Base-by-base conservation (phyloP, 2,113 vertebrate species). In the Sclerurus mexicanus region DNA sequence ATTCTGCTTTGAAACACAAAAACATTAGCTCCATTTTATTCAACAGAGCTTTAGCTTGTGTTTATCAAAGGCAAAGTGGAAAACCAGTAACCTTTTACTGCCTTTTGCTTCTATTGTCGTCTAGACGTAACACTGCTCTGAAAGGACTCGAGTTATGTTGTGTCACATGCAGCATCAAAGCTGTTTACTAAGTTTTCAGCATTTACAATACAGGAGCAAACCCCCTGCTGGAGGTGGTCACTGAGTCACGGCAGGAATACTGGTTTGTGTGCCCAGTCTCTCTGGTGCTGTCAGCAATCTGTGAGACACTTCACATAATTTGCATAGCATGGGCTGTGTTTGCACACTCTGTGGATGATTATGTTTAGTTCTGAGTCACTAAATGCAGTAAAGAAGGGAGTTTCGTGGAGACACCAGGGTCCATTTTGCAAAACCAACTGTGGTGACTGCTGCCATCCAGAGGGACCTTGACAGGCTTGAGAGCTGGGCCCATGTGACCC, bases 21-120 rank as follows among this genome's bases (percentile, higher is more conserved):
- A 96, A 84, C n/a, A 81, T 88, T 85, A 92, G n/a, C 85, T 90
- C 72, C 56, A 35, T 94, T 90, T 97, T 95, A 90, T 95, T 95
- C 77, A 89, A 22, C 59, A 86, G 76, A 95, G 82, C 49, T 92
- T 93, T 88, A 86, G 68, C 68, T 84, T 77, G 68, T 81, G 68
- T 95, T 96, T 96, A 59, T 94, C 82, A 81, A 95, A 93, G n/a
- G 14, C 90, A 84, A 37, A 84, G 75, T 52, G 56, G 67, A 33
- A 85, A 89, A 83, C 78, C 80, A 49, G 21, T 72, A 92, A 85
- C 37, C 47, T 91, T 85, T 91, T 59, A 47, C 63, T 93, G 87
- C 7, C 7, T 91, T 92, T 89, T 9, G 19, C 49, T 85, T 91
- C 87, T 92, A 31, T 86, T 86, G 31, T n/a, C 4, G 0, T 52